These are phyloP conservation scores for Prionace glauca DNA, from an alignment of 2,797 vertebrate genomes.

Conservation along the genomic window DNA sequence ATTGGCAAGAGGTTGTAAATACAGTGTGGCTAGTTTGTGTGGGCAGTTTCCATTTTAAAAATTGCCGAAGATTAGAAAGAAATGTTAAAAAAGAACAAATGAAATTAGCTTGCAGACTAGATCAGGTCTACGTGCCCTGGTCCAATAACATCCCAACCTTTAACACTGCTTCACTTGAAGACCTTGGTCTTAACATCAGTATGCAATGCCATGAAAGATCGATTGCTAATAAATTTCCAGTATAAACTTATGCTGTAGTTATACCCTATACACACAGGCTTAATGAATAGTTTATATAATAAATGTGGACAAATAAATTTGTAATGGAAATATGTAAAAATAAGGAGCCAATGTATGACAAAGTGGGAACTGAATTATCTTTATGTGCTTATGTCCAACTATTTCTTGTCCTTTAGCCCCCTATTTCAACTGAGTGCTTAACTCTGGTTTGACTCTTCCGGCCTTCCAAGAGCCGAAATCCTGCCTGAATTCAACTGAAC, in stretches of 20 bases:
- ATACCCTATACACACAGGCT: neutral
- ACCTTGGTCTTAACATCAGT: neutral
- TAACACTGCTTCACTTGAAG: neutral
- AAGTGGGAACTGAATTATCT: neutral
- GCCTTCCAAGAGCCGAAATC: no score
- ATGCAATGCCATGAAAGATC: neutral
- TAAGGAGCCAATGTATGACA: neutral
- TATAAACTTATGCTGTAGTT: neutral
- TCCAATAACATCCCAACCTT: neutral
- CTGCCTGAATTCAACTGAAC: no score
- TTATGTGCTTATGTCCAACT: neutral
- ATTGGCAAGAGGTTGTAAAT: no score
- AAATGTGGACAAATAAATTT: neutral
- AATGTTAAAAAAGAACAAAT: neutral
- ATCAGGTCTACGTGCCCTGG: neutral
- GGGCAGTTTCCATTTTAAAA: neutral
- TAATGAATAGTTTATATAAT: neutral
- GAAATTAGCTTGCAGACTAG: neutral
- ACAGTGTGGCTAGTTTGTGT: neutral
- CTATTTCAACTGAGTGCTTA: neutral
- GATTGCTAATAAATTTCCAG: neutral
- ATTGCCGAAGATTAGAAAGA: neutral
- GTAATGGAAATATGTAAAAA: neutral
- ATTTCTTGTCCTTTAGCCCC: neutral
- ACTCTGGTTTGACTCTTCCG: neutral